These are phyloP conservation scores for Stichodactyla mertensii DNA, from an alignment of 64 coral and sea anemone species.

Conservation along the genomic window DNA sequence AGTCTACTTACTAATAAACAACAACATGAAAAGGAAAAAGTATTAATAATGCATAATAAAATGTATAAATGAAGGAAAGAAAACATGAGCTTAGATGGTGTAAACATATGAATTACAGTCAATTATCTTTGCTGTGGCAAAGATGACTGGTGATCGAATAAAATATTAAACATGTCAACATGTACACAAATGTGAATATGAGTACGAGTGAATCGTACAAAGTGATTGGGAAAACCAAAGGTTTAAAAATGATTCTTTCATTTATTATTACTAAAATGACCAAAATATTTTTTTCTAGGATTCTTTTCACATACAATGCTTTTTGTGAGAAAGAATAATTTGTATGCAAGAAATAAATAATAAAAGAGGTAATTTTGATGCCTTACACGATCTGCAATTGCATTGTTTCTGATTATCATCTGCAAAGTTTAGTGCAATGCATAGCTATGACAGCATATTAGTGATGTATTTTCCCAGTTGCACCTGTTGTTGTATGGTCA, in stretches of 20 bases:
- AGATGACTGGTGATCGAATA: conserved; percentile 1
- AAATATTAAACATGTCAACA: neutral
- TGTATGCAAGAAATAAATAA: neutral
- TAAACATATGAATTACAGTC: neutral
- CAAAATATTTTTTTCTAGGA: neutral
- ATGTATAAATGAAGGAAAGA: neutral
- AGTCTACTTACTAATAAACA: neutral
- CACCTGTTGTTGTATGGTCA: no score
- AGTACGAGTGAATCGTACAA: neutral
- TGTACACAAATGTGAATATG: conserved; percentile 10
- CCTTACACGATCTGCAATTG: neutral
- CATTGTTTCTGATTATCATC: neutral
- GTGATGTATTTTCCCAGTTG: no score
- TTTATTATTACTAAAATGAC: conserved; percentile 9
- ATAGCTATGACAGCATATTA: neutral
- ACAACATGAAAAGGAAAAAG: neutral
- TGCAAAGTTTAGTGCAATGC: neutral
- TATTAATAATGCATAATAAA: no score
- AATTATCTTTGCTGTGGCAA: neutral
- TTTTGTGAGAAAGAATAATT: neutral
- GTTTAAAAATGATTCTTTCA: neutral
- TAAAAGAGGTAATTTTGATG: neutral
- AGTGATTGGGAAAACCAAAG: neutral
- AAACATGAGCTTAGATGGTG: neutral
- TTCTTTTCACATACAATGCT: neutral